phyloP scores from a whole-genome alignment of 2,888 invertebrate genomes.

The Aspidiotus rigidus region DNA sequence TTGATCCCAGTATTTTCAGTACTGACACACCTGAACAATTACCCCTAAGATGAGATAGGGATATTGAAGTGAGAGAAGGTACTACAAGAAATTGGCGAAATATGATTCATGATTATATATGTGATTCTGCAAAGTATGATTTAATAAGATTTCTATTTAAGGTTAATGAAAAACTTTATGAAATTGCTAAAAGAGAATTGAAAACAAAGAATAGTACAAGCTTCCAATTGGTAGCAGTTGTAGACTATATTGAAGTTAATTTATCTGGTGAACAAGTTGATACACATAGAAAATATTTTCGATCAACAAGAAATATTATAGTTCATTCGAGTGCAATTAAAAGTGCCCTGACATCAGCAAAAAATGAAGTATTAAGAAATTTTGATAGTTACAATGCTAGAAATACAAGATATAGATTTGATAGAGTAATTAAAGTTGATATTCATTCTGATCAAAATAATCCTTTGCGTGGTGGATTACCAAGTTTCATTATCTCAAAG shows the following conservation, averaged over 20 bases:
- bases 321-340: conserved; percentile 15
- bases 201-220: conserved; percentile 5
- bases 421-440: conserved; percentile 13
- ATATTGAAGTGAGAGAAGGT: conserved; percentile 4
- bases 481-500: conserved; percentile 2
- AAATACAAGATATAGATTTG: conserved; percentile 21
- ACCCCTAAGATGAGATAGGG: conserved; percentile 11
- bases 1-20: conserved; percentile 22
- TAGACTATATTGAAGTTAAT: conserved; percentile 13
- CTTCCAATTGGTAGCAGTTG: conserved; percentile 13
- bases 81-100: conserved; percentile 1
- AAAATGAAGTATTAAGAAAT: conserved; percentile 16
- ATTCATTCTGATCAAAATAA: conserved; percentile 13
- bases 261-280: conserved; percentile 11
- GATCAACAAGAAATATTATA: conserved; percentile 18
- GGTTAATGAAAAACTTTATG: conserved; percentile 14
- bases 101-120: conserved; percentile 1
- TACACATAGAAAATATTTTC: conserved; percentile 9
- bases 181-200: conserved; percentile 12
- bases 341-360: conserved; percentile 12
- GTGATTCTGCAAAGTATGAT: conserved; percentile 4
- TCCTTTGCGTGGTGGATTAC: conserved; percentile 7
- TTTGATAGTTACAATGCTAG: conserved; percentile 16
- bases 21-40: conserved; percentile 24
- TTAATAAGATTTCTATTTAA: conserved; percentile 27